Evolutionary conservation across 2,797 vertebrate genomes (phyloP).

Genomic region (Hippopotamyrus pictus): DNA sequence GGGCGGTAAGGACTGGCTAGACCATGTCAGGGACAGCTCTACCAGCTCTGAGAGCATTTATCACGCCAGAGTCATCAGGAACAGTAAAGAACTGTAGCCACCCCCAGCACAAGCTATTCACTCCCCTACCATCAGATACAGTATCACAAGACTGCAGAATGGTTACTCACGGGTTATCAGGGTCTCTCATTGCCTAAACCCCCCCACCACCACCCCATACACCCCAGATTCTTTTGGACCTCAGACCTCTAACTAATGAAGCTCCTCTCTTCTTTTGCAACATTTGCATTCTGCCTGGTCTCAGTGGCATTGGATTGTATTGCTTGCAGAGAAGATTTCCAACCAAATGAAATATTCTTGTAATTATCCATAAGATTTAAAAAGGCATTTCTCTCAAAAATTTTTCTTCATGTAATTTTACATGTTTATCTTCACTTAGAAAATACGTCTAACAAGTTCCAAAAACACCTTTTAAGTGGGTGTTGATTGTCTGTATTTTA

Average conservation of each 20-base stretch:
- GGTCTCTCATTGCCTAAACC: neutral
- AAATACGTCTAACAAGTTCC: neutral
- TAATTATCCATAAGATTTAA: neutral
- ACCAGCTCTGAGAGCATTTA: neutral
- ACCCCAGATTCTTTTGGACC: too few relatives aligned
- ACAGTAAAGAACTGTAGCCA: neutral
- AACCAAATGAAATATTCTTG: neutral
- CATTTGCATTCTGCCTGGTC: neutral
- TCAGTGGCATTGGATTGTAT: neutral
- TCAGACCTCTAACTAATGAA: too few relatives aligned
- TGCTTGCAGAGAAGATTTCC: neutral
- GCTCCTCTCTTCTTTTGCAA: too few relatives aligned
- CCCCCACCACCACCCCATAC: too few relatives aligned
- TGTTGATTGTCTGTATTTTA: neutral
- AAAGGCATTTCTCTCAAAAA: neutral
- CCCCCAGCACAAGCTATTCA: neutral
- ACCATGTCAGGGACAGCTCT: neutral
- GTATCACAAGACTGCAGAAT: neutral
- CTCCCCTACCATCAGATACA: neutral
- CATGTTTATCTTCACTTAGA: neutral
- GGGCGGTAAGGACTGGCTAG: neutral
- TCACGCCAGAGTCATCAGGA: neutral
- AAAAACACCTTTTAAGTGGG: neutral
- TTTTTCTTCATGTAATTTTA: neutral
- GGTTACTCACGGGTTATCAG: neutral